phyloP scores from a whole-genome alignment of 2,797 vertebrate species.

The Tiaroga cobitis region DNA sequence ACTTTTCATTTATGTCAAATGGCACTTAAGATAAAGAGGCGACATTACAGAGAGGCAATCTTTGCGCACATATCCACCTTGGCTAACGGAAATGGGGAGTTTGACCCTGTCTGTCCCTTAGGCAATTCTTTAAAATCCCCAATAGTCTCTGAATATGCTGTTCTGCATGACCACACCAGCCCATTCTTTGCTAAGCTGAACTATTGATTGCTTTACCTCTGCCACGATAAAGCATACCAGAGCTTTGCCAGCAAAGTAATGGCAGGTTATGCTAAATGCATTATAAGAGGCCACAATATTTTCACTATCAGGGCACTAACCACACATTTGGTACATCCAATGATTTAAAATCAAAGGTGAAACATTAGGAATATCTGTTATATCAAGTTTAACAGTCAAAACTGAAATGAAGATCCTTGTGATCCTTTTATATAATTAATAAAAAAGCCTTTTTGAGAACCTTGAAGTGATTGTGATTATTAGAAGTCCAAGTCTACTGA shows the following conservation, averaged over 20 bases:
- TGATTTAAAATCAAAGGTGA: background rate
- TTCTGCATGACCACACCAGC: slow-evolving; percentile 38
- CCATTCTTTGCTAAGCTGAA: slow-evolving; percentile 39
- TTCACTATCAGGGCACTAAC: background rate
- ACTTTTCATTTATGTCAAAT: slow-evolving; percentile 25
- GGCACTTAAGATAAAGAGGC: slow-evolving; percentile 1
- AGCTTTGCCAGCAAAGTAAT: slow-evolving; percentile 26
- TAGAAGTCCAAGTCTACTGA: background rate
- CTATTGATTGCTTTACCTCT: slow-evolving; percentile 34
- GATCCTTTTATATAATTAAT: slow-evolving; percentile 1
- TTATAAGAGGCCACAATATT: slow-evolving; percentile 2
- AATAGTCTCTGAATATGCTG: slow-evolving; percentile 23
- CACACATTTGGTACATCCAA: slow-evolving; percentile 1
- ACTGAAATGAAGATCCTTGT: slow-evolving; percentile 22
- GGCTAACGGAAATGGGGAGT: slow-evolving; percentile 9
- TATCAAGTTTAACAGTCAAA: slow-evolving; percentile 21
- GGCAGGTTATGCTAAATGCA: slow-evolving; percentile 17
- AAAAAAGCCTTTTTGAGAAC: background rate
- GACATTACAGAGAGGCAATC: slow-evolving; percentile 27
- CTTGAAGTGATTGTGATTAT: slow-evolving; percentile 1
- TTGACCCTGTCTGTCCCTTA: slow-evolving; percentile 30
- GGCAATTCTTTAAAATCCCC: slow-evolving; percentile 21
- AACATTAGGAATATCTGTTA: background rate
- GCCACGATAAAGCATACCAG: slow-evolving; percentile 4
- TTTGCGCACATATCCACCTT: slow-evolving; percentile 13